Conservation (phyloP, 2,888 invertebrate genomes). For the Adela reaumurella region DNA sequence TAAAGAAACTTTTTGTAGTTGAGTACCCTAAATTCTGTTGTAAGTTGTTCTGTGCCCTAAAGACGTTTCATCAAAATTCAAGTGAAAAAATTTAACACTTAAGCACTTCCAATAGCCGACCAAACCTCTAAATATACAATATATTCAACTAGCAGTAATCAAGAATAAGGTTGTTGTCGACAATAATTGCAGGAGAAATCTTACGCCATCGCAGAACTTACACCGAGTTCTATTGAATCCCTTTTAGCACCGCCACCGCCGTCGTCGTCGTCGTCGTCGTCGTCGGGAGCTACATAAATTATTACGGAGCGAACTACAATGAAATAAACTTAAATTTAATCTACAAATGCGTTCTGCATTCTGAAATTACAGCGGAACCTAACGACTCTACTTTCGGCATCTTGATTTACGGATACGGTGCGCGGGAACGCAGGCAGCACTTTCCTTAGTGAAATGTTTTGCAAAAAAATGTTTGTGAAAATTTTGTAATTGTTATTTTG, state of each 20-base stretch:
- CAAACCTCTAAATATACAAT: too few species aligned
- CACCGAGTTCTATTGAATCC: background rate
- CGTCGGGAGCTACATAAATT: slow-evolving; percentile 36
- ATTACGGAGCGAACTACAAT: slow-evolving; percentile 36
- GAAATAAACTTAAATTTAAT: slow-evolving; percentile 41
- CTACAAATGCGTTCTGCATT: slow-evolving; percentile 35
- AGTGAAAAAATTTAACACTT: too few species aligned
- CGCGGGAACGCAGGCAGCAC: too few species aligned
- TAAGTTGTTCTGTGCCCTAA: too few species aligned
- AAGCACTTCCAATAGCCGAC: too few species aligned
- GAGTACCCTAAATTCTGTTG: too few species aligned
- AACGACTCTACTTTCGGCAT: slow-evolving; percentile 17
- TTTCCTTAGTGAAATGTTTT: too few species aligned
- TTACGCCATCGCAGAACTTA: slow-evolving; percentile 43
- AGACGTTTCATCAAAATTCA: too few species aligned
- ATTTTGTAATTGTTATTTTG: too few species aligned
- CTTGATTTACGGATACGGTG: slow-evolving; percentile 13
- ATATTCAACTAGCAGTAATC: background rate
- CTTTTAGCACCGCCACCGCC: background rate
- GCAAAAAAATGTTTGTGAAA: too few species aligned
- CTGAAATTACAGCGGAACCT: slow-evolving; percentile 26
- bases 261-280: too few species aligned
- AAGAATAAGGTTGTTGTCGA: slow-evolving; percentile 17
- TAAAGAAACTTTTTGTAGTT: too few species aligned
- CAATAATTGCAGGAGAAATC: slow-evolving; percentile 43